phyloP scores from a whole-genome alignment of 1,140 invertebrate species.

The Brachionus plicatilis region DNA sequence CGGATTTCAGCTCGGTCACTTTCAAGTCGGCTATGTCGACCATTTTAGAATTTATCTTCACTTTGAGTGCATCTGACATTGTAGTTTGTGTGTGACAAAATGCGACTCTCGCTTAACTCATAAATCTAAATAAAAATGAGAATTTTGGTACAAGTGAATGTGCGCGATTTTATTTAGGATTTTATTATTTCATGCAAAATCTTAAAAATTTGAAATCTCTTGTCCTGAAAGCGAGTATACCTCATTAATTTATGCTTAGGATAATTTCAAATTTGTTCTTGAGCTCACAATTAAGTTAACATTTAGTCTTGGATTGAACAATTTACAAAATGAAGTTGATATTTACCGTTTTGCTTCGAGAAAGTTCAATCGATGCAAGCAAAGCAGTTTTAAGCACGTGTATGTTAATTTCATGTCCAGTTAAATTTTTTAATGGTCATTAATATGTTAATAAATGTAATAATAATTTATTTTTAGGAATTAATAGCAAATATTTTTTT shows the following conservation, averaged over 20 bases:
- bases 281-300: neutral
- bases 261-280: neutral
- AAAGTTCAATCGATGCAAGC: too few relatives aligned
- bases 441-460: too few relatives aligned
- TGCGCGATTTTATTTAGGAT: neutral
- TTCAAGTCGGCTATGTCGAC: neutral
- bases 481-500: too few relatives aligned
- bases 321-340: too few relatives aligned
- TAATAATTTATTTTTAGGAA: too few relatives aligned
- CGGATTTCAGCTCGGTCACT: slow-evolving; percentile 10
- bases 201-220: neutral
- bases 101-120: neutral
- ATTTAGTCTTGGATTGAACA: neutral
- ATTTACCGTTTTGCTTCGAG: too few relatives aligned
- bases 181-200: neutral
- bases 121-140: neutral
- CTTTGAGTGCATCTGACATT: slow-evolving; percentile 5
- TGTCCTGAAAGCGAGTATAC: neutral
- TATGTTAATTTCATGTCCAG: too few relatives aligned
- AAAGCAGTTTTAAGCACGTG: too few relatives aligned
- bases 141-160: neutral
- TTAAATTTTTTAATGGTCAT: too few relatives aligned
- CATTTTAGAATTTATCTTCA: slow-evolving; percentile 16
- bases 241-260: neutral
- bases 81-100: neutral